Percentiles rank a stretch among this genome's conserved stretches.
These are phyloP conservation scores for Sebastes matsubarae DNA, from an alignment of 2,797 vertebrate genomes.

Conservation along the genomic window DNA sequence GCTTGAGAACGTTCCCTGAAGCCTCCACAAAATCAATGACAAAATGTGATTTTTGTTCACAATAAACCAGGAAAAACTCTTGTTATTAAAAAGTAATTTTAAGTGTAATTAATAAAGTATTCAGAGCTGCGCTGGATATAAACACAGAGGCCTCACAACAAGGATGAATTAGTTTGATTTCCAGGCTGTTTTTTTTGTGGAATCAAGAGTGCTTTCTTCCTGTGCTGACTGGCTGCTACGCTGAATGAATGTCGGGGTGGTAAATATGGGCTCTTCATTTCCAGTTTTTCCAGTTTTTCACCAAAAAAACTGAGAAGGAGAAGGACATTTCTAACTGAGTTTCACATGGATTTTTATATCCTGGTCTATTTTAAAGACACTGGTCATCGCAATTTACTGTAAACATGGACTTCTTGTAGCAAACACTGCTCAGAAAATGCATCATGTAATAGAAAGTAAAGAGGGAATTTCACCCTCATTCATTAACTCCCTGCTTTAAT, in stretches of 20 bases:
- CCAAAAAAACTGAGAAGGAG: background rate
- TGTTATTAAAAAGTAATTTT: background rate
- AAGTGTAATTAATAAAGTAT: background rate
- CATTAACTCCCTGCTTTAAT: rapidly evolving
- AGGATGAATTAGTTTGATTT: background rate
- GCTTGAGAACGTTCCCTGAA: background rate
- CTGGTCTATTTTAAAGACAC: background rate
- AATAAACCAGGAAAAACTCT: background rate
- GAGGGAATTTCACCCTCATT: background rate
- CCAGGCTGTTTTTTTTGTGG: background rate
- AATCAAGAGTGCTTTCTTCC: background rate
- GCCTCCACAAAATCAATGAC: background rate
- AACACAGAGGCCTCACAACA: background rate
- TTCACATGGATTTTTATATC: background rate
- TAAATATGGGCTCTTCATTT: background rate
- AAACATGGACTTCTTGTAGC: background rate
- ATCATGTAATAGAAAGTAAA: background rate
- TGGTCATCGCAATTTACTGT: background rate
- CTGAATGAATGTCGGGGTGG: background rate
- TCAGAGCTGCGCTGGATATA: background rate
- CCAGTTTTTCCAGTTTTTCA: background rate
- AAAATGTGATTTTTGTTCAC: background rate
- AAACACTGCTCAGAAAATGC: background rate
- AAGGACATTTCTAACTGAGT: background rate
- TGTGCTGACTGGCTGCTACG: background rate